phyloP scores from a whole-genome alignment of 2,888 invertebrate species.

The Hypolimnas misippus region DNA sequence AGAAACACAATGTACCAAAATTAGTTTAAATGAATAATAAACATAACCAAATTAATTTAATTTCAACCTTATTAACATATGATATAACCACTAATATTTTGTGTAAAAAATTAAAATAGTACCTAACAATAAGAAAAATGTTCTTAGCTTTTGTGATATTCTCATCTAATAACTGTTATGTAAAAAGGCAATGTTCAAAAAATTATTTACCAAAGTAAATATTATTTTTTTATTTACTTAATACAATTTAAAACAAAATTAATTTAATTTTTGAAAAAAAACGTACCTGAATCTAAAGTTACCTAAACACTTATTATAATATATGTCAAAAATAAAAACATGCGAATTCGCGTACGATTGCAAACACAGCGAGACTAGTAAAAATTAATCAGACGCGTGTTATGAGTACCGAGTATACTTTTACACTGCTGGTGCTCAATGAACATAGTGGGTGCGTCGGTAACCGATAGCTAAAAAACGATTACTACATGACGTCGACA shows the following conservation, averaged over 20 bases:
- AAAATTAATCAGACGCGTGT: constrained; percentile 29
- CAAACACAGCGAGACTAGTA: constrained; percentile 32
- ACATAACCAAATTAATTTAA: neutral
- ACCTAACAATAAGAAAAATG: too few species aligned
- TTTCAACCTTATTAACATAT: too few species aligned
- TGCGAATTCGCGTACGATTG: constrained; percentile 33
- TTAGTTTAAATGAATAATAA: neutral
- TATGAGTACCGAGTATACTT: constrained; percentile 23
- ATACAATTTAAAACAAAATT: neutral
- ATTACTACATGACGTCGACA: constrained; percentile 40
- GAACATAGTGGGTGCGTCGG: constrained; percentile 35
- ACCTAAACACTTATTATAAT: constrained; percentile 18
- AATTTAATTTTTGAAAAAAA: neutral
- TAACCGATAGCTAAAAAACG: constrained; percentile 37
- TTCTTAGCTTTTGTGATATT: too few species aligned
- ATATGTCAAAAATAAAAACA: constrained; percentile 20
- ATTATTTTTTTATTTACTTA: neutral
- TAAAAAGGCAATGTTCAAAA: too few species aligned
- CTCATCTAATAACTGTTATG: too few species aligned
- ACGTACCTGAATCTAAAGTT: constrained; percentile 2
- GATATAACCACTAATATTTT: too few species aligned
- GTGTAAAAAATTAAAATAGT: too few species aligned
- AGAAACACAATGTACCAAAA: neutral
- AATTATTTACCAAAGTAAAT: neutral
- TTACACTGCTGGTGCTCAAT: constrained; percentile 34